Percentiles rank a stretch among this genome's conserved stretches.
These are phyloP conservation scores for Theonella swinhoei DNA, from an alignment of 37 sponge, comb jelly and placozoan species.

Conservation along the genomic window DNA sequence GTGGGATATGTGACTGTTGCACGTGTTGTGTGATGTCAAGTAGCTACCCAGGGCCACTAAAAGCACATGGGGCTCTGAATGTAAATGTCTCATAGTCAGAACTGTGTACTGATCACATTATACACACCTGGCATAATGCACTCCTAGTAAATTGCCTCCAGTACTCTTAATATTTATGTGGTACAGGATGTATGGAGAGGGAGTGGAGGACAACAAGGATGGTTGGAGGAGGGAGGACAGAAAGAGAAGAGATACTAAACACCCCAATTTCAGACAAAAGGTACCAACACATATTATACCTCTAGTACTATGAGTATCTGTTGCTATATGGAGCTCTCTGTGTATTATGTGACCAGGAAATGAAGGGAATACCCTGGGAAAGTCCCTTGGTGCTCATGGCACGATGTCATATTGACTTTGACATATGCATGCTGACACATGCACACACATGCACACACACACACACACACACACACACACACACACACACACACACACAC, in stretches of 20 bases:
- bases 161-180: not conserved
- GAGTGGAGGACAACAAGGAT: not conserved
- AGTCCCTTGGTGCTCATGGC: not conserved
- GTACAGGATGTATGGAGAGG: not conserved
- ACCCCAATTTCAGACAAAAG: not conserved
- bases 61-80: too few relatives aligned
- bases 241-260: not conserved
- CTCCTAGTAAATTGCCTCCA: not conserved
- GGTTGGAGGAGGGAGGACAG: not conserved
- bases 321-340: too few relatives aligned
- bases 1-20: too few relatives aligned
- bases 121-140: not conserved
- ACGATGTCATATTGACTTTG: not conserved
- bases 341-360: too few relatives aligned
- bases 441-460: not conserved
- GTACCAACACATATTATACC: too few relatives aligned
- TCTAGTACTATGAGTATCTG: too few relatives aligned
- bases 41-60: too few relatives aligned
- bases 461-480: not conserved
- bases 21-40: too few relatives aligned
- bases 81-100: too few relatives aligned
- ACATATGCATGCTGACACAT: not conserved
- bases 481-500: constrained; percentile 1
- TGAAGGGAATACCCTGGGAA: too few relatives aligned
- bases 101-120: not conserved